Evolutionary conservation across 1,140 invertebrate genomes (phyloP).

Genomic region (Magallana gigas): DNA sequence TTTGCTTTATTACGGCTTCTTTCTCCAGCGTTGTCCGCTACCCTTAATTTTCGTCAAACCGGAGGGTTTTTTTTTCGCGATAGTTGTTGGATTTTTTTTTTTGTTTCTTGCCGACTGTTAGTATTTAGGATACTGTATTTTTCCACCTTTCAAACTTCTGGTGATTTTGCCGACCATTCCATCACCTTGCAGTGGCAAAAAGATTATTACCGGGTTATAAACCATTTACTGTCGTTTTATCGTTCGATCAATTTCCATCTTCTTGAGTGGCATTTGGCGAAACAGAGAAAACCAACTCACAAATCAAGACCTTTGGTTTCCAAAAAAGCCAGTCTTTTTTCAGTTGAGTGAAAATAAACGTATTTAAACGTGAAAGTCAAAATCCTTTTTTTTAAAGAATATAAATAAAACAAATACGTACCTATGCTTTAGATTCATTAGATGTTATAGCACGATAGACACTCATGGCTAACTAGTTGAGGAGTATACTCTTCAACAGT

Average conservation of each 20-base stretch:
- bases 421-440: not conserved
- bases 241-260: slow-evolving; percentile 27
- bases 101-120: slow-evolving; percentile 3
- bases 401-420: slow-evolving; percentile 7
- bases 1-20: not conserved
- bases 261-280: slow-evolving; percentile 34
- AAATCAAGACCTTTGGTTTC: not conserved
- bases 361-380: not conserved
- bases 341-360: slow-evolving; percentile 1
- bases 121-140: not conserved
- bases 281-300: not conserved
- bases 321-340: not conserved
- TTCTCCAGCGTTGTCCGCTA: slow-evolving; percentile 7
- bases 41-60: not conserved
- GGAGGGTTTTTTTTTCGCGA: not conserved
- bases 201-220: slow-evolving; percentile 25
- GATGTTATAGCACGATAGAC: not conserved
- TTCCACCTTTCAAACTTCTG: slow-evolving; percentile 1
- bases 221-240: slow-evolving; percentile 23
- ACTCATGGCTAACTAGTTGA: too few species aligned
- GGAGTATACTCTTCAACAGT: too few species aligned
- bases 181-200: slow-evolving; percentile 28
- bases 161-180: slow-evolving; percentile 19
- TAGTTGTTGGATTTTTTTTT: not conserved
- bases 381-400: not conserved